Base-by-base conservation (phyloP, 2,888 invertebrate genomes). In the Aromia moschata region DNA sequence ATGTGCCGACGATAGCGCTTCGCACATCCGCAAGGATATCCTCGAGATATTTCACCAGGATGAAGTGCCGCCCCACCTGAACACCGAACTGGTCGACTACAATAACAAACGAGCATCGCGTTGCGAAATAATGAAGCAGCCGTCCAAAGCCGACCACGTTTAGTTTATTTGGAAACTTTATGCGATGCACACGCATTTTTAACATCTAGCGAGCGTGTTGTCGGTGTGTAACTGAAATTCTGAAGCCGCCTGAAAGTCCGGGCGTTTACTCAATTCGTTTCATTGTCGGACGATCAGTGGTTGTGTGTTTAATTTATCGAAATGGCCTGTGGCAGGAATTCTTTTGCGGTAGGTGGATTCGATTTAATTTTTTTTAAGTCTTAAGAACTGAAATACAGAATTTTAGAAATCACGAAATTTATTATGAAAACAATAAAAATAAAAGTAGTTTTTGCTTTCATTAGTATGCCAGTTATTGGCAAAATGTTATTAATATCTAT, bases 101-200 rank as follows among this genome's bases (percentile, higher is more conserved):
- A 60, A 58, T 46, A 61, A 62, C 53, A 60, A 67, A 70, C 71
- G 68, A 72, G 68, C 68, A 70, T 70, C 71, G 67, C 70, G 69
- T 73, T 74, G 72, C 73, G 73, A 77, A 75, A 76, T 76, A 73
- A 73, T 74, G 75, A 76, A 77, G 77, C 75, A 65, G 72, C 71
- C 69, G 71, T 69, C 68, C 62, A 56, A 56, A 59, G 64, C 69
- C 64, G 70, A 70, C 70, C 66, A 70, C 72, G 74, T 69, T 78
- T 76, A 79, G 77, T 79, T 74, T 77, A 77, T 78, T 78, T 77
- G 77, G 75, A 74, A 76, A 74, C 75, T 74, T 65, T 72, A 73
- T 68, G 68, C 74, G 77, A 78, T 76, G 76, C 77, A 74, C 77
- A 79, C 77, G 75, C 73, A 74, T 72, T 77, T 73, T 74, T 73